Evolutionary conservation across 2,797 vertebrate species (phyloP), one percentile per base, ranked within the genome.

Genomic region (Enoplosus armatus): DNA sequence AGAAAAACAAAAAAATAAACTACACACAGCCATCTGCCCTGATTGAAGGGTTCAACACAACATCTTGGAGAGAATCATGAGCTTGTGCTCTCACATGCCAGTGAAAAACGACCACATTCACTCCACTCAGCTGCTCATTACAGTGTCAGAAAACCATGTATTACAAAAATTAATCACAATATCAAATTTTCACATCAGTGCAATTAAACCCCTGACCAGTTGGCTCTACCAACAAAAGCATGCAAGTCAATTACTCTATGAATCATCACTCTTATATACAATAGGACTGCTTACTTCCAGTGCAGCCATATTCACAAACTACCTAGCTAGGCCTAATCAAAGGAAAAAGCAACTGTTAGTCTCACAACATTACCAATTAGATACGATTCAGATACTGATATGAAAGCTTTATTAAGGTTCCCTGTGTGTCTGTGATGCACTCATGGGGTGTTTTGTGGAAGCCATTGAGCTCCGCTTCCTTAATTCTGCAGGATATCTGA

Each of bases 161-260:
- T 72, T 90, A 91, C 85, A 77, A 91, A 85, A 92, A 82, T 81
- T 5, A 89, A 93, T 87, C 80, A 94, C 90, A 79, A 86, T 56
- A 85, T 90, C 89, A 93, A 90, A 92, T 90, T 75, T 86, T 87
- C 83, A 91, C 91, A 93, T 92, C 89, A 94, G 93, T 95, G 94
- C 93, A 95, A 91, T 92, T 92, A 85, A 92, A 94, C 90, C 94
- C 45, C 92, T 94, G 94, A 94, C 93, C 85, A 51, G 80, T 85
- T 90, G 87, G 85, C 85, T 90, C 90, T 83, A 92, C 89, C 93
- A 90, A 91, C 89, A 90, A 92, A 91, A 94, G 92, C 93, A 95
- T 95, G 94, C 93, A 95, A 88, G 76, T 84, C 85, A 85, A 84
- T 91, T 75, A 89, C 72, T 87, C 86, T 68, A 83, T 79, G 74